These are phyloP conservation scores for Phalangium opilio DNA, from an alignment of 2,888 invertebrate species.

Conservation along the genomic window DNA sequence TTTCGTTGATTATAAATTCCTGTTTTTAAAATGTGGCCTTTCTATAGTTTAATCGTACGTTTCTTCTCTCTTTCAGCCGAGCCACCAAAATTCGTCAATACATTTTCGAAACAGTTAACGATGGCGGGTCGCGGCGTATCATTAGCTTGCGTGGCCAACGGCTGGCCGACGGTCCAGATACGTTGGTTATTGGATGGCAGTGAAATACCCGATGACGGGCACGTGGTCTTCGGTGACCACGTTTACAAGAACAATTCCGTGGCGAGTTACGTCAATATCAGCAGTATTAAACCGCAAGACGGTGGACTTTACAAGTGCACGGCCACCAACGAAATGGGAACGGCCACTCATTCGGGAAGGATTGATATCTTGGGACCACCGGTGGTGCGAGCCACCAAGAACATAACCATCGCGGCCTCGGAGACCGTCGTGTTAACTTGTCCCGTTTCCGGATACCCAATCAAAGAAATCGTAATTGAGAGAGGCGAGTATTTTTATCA, in stretches of 20 bases:
- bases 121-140: background rate
- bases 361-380: constrained; percentile 17
- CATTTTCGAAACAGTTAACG: background rate
- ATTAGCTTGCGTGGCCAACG: background rate
- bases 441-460: constrained; percentile 15
- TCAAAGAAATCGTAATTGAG: constrained; percentile 8
- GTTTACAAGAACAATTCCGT: background rate
- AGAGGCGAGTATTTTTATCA: constrained; percentile 12
- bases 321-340: constrained; percentile 14
- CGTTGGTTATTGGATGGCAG: background rate
- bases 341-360: constrained; percentile 8
- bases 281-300: constrained; percentile 9
- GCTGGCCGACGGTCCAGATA: background rate
- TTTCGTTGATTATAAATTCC: no score
- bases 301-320: constrained; percentile 17
- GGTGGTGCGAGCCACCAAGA: constrained; percentile 8
- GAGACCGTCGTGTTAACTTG: constrained; percentile 10
- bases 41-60: no score
- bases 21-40: no score
- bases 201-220: background rate
- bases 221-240: background rate
- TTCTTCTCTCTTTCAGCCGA: background rate
- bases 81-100: background rate
- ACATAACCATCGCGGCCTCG: constrained; percentile 11
- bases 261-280: constrained; percentile 6